Percentiles rank a stretch among this genome's conserved stretches.
Evolutionary conservation across 2,113 vertebrate genomes (phyloP).

Genomic region (Hassar affinis): DNA sequence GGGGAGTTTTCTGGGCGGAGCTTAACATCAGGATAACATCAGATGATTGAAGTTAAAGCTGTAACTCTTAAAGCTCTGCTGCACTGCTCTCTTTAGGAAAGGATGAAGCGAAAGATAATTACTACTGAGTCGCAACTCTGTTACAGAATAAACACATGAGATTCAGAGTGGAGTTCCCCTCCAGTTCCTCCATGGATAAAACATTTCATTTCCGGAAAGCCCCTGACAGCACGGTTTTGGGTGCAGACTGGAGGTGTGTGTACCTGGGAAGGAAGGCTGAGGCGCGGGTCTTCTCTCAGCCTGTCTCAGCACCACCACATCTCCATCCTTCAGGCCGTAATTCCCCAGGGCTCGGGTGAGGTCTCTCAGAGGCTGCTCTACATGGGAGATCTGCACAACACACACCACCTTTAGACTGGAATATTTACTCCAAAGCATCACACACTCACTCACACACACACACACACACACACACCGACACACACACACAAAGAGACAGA

Average conservation of each 20-base stretch:
- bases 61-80: not conserved
- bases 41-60: not conserved
- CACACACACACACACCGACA: too few species aligned
- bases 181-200: not conserved
- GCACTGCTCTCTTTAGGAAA: not conserved
- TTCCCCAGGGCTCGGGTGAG: constrained; percentile 87
- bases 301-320: constrained; percentile 91
- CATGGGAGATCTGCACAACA: constrained; percentile 82
- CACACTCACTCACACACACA: not conserved
- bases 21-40: too few species aligned
- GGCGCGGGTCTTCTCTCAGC: constrained; percentile 76
- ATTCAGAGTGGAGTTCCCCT: not conserved
- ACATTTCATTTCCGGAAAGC: too few species aligned
- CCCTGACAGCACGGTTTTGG: not conserved
- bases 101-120: not conserved
- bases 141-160: not conserved
- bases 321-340: constrained; percentile 95
- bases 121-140: not conserved
- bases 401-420: not conserved
- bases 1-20: too few species aligned
- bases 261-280: constrained; percentile 66
- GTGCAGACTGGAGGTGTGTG: not conserved
- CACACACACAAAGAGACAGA: too few species aligned
- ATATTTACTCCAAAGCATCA: too few species aligned
- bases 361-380: constrained; percentile 87